A percentile compares a stretch with the other conserved stretches of the same genome.
These are phyloP conservation scores for Trachelus tabidus DNA, from an alignment of 2,888 invertebrate genomes.

Conservation along the genomic window DNA sequence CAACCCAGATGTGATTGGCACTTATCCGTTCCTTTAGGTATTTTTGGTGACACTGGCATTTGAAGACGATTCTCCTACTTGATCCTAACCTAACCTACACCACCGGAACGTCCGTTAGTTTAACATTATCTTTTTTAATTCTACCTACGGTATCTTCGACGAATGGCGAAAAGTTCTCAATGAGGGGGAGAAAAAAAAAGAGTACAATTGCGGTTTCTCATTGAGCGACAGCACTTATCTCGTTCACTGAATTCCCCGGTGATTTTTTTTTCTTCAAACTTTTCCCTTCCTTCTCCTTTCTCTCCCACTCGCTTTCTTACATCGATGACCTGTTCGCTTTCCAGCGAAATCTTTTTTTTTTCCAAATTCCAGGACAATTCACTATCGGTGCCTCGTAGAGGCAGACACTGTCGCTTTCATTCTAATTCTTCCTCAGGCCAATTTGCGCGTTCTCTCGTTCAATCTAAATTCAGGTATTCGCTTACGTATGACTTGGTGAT, in stretches of 20 bases:
- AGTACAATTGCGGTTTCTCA: neutral
- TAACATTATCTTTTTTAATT: neutral
- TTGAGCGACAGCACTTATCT: neutral
- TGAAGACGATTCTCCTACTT: neutral
- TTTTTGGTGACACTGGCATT: neutral
- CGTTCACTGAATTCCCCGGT: neutral
- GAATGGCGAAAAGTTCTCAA: neutral
- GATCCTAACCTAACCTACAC: neutral
- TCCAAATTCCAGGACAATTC: neutral
- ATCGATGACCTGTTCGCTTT: neutral
- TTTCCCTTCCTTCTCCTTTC: neutral
- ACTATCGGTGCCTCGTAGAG: neutral
- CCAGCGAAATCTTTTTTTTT: neutral
- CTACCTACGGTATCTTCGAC: neutral
- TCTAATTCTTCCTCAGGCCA: neutral
- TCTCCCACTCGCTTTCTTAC: neutral
- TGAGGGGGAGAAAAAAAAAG: neutral
- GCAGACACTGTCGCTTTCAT: slow-evolving; percentile 21
- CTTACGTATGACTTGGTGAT: neutral
- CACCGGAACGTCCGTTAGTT: neutral
- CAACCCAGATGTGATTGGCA: neutral
- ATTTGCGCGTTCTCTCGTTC: neutral
- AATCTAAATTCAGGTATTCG: neutral
- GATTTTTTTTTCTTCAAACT: neutral
- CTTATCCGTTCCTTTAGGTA: neutral